phyloP scores from a whole-genome alignment of 2,113 vertebrate genomes.

The Cyprinus carpio region DNA sequence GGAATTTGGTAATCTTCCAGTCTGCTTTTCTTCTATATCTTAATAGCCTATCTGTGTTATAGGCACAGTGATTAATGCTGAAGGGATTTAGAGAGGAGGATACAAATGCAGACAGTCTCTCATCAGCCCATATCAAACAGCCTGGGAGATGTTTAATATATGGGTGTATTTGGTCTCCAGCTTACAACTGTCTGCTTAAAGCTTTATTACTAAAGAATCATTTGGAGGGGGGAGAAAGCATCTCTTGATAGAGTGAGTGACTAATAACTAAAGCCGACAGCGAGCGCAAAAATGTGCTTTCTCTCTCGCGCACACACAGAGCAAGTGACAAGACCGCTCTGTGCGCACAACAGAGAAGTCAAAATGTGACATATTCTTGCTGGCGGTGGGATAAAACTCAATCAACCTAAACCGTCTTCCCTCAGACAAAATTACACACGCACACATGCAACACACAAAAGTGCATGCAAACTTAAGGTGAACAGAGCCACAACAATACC shows the following conservation, averaged over 20 bases:
- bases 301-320: constrained; percentile 34
- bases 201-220: constrained; percentile 79
- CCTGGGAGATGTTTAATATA: constrained; percentile 71
- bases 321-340: constrained; percentile 65
- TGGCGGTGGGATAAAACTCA: constrained; percentile 76
- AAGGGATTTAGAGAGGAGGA: constrained; percentile 46
- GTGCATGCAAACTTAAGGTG: not conserved
- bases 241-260: constrained; percentile 73
- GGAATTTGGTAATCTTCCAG: constrained; percentile 30
- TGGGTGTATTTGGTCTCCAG: constrained; percentile 75
- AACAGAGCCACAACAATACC: not conserved
- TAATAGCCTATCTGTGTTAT: constrained; percentile 41
- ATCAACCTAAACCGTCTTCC: constrained; percentile 58
- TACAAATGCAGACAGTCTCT: constrained; percentile 50
- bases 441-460: constrained; percentile 16
- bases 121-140: constrained; percentile 68
- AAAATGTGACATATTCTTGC: constrained; percentile 75
- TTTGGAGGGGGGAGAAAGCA: constrained; percentile 62
- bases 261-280: constrained; percentile 81
- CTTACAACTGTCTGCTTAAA: constrained; percentile 81
- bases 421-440: constrained; percentile 53
- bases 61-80: constrained; percentile 49
- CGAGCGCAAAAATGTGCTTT: constrained; percentile 63
- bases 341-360: constrained; percentile 71
- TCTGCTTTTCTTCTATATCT: constrained; percentile 36